phyloP scores from a whole-genome alignment of 2,797 vertebrate species.

The Picus viridis region DNA sequence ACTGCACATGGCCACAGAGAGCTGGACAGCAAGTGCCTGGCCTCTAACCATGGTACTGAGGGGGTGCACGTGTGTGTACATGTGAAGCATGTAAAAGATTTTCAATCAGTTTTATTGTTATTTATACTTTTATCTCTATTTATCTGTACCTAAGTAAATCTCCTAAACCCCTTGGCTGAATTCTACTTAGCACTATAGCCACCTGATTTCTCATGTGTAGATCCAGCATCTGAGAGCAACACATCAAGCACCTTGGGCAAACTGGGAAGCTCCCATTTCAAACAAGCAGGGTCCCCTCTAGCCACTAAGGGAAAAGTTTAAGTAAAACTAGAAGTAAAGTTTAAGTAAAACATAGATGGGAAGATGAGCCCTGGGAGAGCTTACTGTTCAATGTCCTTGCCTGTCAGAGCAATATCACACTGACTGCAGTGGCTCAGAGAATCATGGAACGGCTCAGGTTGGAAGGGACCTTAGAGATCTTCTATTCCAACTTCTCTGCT shows the following conservation, averaged over 20 bases:
- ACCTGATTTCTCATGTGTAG: neutral
- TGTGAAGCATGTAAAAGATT: neutral
- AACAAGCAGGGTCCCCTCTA: neutral
- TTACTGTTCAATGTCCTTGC: neutral
- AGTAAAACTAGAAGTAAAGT: neutral
- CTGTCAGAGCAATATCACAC: neutral
- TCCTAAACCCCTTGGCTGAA: neutral
- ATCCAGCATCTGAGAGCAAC: neutral
- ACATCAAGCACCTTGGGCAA: neutral
- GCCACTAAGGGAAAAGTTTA: neutral
- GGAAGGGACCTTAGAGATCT: no score
- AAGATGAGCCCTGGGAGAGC: neutral
- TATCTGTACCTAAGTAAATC: neutral
- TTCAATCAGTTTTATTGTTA: neutral
- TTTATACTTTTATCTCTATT: no score
- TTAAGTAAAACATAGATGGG: neutral
- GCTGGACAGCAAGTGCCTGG: neutral
- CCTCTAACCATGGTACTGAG: neutral
- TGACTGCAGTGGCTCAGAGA: neutral
- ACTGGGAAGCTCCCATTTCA: neutral
- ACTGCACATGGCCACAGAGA: neutral
- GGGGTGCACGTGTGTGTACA: fast-evolving
- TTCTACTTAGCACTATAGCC: neutral
- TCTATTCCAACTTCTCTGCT: no score
- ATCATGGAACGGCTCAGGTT: no score